Conservation (phyloP, 1,140 invertebrate species). For the Rhynchophorus ferrugineus region DNA sequence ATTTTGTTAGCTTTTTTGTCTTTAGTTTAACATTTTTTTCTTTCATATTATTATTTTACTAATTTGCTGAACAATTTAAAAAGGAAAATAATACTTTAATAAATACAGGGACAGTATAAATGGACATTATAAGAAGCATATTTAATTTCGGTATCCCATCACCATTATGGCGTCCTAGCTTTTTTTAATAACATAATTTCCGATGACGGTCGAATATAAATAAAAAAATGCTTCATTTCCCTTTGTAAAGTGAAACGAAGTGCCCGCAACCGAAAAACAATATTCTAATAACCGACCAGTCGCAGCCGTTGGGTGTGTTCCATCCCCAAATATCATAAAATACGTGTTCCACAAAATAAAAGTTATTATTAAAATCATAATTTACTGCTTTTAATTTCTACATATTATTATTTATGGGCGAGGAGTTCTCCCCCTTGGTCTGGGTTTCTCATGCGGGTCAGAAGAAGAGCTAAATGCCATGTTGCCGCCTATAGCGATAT, state of each 20-base stretch:
- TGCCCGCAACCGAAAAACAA: neutral
- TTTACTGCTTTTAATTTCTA: slow-evolving; percentile 27
- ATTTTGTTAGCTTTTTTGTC: too few species aligned
- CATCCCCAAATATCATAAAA: slow-evolving; percentile 19
- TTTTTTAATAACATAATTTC: too few species aligned
- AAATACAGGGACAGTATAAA: neutral
- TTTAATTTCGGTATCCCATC: neutral
- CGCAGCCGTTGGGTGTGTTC: slow-evolving; percentile 5
- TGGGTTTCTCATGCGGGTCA: slow-evolving; percentile 23
- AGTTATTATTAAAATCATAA: slow-evolving; percentile 26
- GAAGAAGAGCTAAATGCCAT: slow-evolving; percentile 4
- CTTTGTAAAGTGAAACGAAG: neutral
- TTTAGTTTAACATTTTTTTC: too few species aligned
- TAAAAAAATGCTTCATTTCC: neutral
- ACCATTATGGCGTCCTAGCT: too few species aligned
- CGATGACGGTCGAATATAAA: too few species aligned
- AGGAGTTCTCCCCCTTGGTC: slow-evolving; percentile 23
- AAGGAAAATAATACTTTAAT: neutral
- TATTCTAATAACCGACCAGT: neutral
- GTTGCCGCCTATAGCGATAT: slow-evolving; percentile 8
- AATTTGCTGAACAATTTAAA: neutral
- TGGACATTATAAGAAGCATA: neutral
- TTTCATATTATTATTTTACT: neutral
- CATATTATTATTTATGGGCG: slow-evolving; percentile 24
- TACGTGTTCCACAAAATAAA: slow-evolving; percentile 24